Base-by-base conservation (phyloP, 2,888 invertebrate species). In the Anticlea derivata region DNA sequence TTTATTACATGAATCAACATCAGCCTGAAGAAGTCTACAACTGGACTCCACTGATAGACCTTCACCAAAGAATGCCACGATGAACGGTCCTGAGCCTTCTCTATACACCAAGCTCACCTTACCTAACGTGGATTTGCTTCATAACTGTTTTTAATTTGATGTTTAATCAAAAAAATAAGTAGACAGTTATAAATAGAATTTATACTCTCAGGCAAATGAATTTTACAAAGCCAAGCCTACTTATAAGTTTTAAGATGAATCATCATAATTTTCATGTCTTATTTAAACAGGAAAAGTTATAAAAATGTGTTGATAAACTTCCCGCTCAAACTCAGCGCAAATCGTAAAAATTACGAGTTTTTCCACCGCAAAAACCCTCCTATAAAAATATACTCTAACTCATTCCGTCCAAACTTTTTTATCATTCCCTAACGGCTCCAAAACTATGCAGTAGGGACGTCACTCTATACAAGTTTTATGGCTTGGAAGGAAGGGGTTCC, bases 401-500 rank as follows among this genome's bases (percentile, higher is more conserved):
- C 70, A 72, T 73, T 74, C 73, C 66, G 50, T 51, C 38, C 48
- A 50, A 65, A 63, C 68, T 75, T 76, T 75, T 80, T 83, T 83
- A 84, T 84, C 80, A 78, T 74, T 69, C 74, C 70, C 70, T 61
- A 75, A 74, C 76, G 75, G 70, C 68, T 62, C 61, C 67, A 66
- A 72, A 86, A 86, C 86, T 86, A 84, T 80, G 76, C 84, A 73
- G 71, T 66, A 61, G 82, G 83, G 85, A 83, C 73, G 75, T 78
- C 83, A 82, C 79, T 75, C 80, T 49, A 60, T 60, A 85, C 80
- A 86, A 86, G 85, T 86, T 88, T 86, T 85, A 87, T 87, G 86
- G 81, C 58, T 73, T 73, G 83, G 83, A 86, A 87, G 79, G 83
- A 86, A 84, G 78, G 86, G 85, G 77, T 80, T 72, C 70, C 80